A percentile compares a stretch with the other conserved stretches of the same genome.
These are phyloP conservation scores for Phoxinus dragarum DNA, from an alignment of 2,797 vertebrate species.

Conservation along the genomic window DNA sequence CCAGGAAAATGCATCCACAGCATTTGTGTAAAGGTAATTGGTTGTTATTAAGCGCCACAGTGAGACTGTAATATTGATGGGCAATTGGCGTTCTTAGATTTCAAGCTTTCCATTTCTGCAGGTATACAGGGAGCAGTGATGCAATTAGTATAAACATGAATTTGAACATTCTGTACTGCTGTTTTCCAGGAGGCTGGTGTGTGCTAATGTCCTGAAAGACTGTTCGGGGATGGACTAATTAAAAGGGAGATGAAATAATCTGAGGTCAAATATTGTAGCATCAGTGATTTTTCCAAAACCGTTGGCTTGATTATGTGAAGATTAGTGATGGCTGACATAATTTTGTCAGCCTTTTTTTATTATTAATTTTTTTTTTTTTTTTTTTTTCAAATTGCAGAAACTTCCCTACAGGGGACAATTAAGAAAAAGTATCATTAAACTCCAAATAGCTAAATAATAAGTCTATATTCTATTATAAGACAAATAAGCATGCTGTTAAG, in stretches of 20 bases:
- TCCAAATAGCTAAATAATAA: constrained; percentile 8
- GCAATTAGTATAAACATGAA: constrained; percentile 26
- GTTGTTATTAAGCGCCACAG: constrained; percentile 14
- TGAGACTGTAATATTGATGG: constrained; percentile 6
- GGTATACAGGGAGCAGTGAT: constrained; percentile 16
- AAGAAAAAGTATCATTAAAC: constrained; percentile 6
- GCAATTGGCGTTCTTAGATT: constrained; percentile 4
- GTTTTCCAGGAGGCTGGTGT: background rate
- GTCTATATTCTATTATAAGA: background rate
- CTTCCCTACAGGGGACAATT: background rate
- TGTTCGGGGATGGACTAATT: constrained; percentile 9
- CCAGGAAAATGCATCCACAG: background rate
- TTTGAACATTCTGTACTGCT: background rate
- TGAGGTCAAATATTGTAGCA: constrained; percentile 20
- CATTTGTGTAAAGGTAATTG: background rate
- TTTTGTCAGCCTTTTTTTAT: background rate
- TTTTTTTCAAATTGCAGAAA: background rate
- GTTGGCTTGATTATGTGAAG: constrained; percentile 24
- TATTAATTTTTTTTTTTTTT: no score
- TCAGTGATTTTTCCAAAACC: constrained; percentile 21
- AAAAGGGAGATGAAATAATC: background rate
- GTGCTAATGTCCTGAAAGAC: constrained; percentile 1
- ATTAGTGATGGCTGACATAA: constrained; percentile 24
- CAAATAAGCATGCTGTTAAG: background rate
- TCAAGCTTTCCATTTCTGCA: background rate